phyloP scores from a whole-genome alignment of 2,797 vertebrate genomes.

The Phalloptychus januarius region DNA sequence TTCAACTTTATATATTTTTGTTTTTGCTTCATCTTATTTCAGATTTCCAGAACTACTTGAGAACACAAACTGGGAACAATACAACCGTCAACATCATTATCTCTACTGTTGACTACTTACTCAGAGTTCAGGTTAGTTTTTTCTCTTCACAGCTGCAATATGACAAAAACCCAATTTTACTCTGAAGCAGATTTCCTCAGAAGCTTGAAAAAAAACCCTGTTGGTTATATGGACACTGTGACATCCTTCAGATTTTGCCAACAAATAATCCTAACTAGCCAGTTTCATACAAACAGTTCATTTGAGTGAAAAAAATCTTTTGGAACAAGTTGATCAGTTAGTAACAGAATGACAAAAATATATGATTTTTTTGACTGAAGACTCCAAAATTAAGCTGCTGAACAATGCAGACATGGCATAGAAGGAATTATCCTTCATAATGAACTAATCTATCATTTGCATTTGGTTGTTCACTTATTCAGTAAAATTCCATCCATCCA shows the following conservation, averaged over 20 bases:
- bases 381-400: neutral
- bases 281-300: neutral
- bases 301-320: neutral
- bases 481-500: neutral
- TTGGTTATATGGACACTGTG: neutral
- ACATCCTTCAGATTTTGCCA: neutral
- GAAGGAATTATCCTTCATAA: neutral
- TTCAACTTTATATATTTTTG: neutral
- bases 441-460: neutral
- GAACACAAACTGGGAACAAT: slow-evolving; percentile 97
- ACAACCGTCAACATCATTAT: slow-evolving; percentile 97
- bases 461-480: neutral
- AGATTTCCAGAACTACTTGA: slow-evolving; percentile 98
- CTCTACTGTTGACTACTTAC: slow-evolving; percentile 95
- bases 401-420: neutral
- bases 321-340: neutral
- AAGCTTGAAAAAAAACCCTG: neutral
- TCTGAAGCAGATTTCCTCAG: neutral
- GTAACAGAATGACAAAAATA: neutral
- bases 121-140: slow-evolving; percentile 90
- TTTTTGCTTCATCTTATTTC: slow-evolving; percentile 21
- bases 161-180: neutral
- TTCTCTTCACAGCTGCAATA: neutral
- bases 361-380: neutral
- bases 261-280: neutral